phyloP scores from a whole-genome alignment of 2,888 invertebrate genomes.

The Sarcophaga caerulescens region DNA sequence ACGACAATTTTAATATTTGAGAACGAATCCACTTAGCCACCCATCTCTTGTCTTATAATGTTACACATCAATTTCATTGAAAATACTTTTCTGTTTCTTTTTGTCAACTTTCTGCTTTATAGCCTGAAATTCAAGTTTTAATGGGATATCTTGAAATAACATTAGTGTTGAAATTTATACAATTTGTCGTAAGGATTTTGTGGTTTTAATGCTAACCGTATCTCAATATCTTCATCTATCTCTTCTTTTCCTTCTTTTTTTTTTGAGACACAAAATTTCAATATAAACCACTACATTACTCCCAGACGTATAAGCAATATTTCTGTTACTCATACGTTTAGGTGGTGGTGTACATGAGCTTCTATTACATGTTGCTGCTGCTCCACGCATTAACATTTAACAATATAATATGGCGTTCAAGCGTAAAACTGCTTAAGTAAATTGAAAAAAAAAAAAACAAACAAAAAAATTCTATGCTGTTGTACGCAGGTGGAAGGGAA shows the following conservation, averaged over 20 bases:
- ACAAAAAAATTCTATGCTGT: slow-evolving; percentile 27
- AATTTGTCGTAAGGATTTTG: slow-evolving; percentile 70
- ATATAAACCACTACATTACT: neutral
- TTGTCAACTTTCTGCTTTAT: neutral
- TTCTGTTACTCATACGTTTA: neutral
- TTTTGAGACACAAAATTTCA: neutral
- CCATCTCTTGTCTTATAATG: no score
- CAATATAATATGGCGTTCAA: slow-evolving; percentile 78
- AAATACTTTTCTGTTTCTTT: no score
- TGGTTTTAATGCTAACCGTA: slow-evolving; percentile 38
- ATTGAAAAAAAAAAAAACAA: slow-evolving; percentile 70
- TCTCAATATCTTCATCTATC: neutral
- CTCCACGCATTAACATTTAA: slow-evolving; percentile 76
- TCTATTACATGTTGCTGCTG: slow-evolving; percentile 45
- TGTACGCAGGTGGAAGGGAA: slow-evolving; percentile 3
- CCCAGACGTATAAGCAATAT: neutral
- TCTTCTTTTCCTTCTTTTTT: no score
- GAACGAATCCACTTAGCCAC: no score
- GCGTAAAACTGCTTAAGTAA: slow-evolving; percentile 79
- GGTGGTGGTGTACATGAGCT: slow-evolving; percentile 62
- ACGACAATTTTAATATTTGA: no score
- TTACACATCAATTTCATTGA: no score
- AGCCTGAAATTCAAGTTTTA: slow-evolving; percentile 21
- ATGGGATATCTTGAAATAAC: slow-evolving; percentile 46
- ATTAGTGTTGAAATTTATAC: slow-evolving; percentile 67